Percentiles rank a stretch among this genome's conserved stretches.
phyloP scores from a whole-genome alignment of 2,113 vertebrate species.

The Struthio camelus region DNA sequence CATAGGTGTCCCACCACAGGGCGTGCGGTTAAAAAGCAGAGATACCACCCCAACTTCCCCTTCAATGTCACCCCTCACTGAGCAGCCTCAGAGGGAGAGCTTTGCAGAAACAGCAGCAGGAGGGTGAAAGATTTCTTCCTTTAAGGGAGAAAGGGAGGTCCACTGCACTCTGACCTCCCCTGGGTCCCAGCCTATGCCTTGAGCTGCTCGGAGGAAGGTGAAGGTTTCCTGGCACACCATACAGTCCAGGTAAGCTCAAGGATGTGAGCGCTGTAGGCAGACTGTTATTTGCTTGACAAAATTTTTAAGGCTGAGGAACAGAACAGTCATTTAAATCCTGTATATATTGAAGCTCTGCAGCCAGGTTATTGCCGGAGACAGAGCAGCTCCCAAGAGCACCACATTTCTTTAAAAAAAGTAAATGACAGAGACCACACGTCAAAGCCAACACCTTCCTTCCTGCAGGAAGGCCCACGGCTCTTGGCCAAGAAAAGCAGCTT shows the following conservation, averaged over 20 bases:
- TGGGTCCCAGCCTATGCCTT: background rate
- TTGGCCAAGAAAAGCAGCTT: constrained; percentile 1
- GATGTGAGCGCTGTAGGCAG: accelerated
- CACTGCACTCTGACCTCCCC: background rate
- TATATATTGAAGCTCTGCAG: background rate
- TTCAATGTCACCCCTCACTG: accelerated
- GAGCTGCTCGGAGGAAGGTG: background rate
- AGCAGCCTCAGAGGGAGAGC: background rate
- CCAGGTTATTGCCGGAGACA: background rate
- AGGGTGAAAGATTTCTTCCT: background rate
- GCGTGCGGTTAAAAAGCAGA: background rate
- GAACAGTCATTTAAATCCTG: background rate
- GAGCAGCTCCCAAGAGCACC: background rate
- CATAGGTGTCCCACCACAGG: background rate
- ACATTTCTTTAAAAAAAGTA: background rate
- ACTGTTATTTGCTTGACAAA: background rate
- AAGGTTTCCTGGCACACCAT: background rate
- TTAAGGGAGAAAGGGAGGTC: background rate
- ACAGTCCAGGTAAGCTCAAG: background rate
- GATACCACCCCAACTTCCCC: accelerated
- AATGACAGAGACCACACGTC: background rate
- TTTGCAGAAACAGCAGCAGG: background rate
- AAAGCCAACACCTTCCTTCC: background rate
- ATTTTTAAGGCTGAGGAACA: background rate
- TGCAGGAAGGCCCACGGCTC: background rate